Evolutionary conservation across 2,113 vertebrate species (phyloP), one percentile per base, ranked within the genome.

Genomic region (Callaeas wilsoni): DNA sequence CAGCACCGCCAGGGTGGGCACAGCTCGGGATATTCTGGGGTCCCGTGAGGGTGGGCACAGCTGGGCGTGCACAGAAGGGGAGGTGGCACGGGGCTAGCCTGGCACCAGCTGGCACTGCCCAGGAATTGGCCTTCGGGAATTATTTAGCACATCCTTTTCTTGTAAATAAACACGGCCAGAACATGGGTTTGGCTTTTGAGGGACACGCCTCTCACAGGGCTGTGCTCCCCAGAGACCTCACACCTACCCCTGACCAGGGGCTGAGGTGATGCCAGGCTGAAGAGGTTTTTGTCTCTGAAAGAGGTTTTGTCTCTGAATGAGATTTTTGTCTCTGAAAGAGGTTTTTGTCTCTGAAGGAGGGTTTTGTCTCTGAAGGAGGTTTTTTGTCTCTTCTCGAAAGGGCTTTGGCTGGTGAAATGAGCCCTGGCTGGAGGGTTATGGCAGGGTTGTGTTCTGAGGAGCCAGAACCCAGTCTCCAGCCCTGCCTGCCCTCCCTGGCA

Each of bases 21-120:
- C 33, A 46, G 18, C 30, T 55, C 5, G 3, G 74, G 46, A 1
- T 7, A 1, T 13, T 33, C 35, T 9, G 7, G 6, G 22, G 2
- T 53, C 2, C 27, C 26, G 10, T 0, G 5, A 20, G 27, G 63
- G 21, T 22, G 52, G 49, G 30, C 26, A 35, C 9, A 14, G 59
- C 50, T n/a, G 7, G 6, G 22, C 1, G 46, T 41, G 41, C 41
- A 41, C 41, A 41, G 41, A 41, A 41, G 19, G 29, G 26, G 53
- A 82, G 47, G 49, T 10, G n/a, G 30, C 7, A 1, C 25, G 1
- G 13, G 19, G 7, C 18, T 25, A 27, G 26, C 44, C 20, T 5
- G 0, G 12, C 19, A 41, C 9, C n/a, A 8, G 68, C 49, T 73
- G 41, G 63, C 19, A 2, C 35, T 27, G 53, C n/a, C 30, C 56